phyloP scores from a whole-genome alignment of 1,140 invertebrate genomes.

The Heliconius melpomene region DNA sequence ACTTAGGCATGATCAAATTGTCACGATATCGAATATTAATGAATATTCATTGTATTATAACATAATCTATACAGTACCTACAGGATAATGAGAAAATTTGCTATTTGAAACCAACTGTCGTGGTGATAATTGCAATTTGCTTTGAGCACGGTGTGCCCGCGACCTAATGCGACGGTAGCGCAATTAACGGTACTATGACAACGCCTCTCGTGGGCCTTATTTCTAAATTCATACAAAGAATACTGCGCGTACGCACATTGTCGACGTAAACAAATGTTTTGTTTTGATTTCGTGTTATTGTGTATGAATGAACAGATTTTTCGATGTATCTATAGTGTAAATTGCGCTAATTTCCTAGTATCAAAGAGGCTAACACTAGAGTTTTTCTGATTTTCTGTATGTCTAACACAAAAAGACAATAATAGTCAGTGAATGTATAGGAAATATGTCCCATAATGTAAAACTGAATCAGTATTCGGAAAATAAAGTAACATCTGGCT shows the following conservation, averaged over 20 bases:
- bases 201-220: constrained; percentile 59
- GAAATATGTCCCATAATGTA: background rate
- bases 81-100: background rate
- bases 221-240: constrained; percentile 53
- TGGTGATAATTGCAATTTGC: background rate
- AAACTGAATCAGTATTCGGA: background rate
- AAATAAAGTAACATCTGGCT: constrained; percentile 15
- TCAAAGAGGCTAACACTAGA: background rate
- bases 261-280: constrained; percentile 50
- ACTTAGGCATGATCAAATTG: no score
- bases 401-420: background rate
- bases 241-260: constrained; percentile 53
- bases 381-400: background rate
- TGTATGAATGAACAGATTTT: background rate
- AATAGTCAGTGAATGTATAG: background rate
- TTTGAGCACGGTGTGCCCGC: constrained; percentile 38
- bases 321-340: background rate
- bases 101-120: background rate
- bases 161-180: constrained; percentile 57
- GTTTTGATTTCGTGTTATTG: constrained; percentile 7
- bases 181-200: constrained; percentile 68
- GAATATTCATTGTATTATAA: no score
- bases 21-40: no score
- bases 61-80: background rate
- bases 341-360: background rate